phyloP scores from a whole-genome alignment of 1,140 invertebrate genomes.

The Plectus sambesii region DNA sequence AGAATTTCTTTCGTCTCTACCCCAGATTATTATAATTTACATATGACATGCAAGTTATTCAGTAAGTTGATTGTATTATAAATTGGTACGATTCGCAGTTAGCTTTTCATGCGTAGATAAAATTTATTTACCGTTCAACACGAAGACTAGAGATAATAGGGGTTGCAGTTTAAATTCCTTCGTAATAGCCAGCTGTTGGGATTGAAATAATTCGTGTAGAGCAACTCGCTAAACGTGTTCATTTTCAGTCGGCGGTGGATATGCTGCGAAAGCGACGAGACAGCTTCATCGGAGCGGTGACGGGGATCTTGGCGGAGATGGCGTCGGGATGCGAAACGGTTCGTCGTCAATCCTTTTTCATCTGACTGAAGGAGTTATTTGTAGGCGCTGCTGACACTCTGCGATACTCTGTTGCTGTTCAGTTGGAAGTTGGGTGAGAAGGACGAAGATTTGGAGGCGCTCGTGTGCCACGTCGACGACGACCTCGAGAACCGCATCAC shows the following conservation, averaged over 20 bases:
- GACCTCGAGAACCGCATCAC: constrained; percentile 54
- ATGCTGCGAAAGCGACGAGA: constrained; percentile 58
- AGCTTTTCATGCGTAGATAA: too few species aligned
- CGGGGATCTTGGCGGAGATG: constrained; percentile 54
- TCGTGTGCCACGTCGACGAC: constrained; percentile 70
- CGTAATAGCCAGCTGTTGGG: too few species aligned
- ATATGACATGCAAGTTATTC: too few species aligned
- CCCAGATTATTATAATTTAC: too few species aligned
- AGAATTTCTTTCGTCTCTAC: too few species aligned
- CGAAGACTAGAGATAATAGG: too few species aligned
- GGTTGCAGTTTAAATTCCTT: too few species aligned
- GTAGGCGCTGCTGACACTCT: constrained; percentile 79
- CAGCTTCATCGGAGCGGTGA: constrained; percentile 62
- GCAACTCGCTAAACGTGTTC: too few species aligned
- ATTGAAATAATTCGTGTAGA: too few species aligned
- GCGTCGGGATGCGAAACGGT: constrained; percentile 53
- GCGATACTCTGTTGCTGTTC: constrained; percentile 87
- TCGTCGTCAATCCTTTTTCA: constrained; percentile 20
- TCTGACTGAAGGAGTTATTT: constrained; percentile 31
- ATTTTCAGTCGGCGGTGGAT: constrained; percentile 45
- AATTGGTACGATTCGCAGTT: too few species aligned
- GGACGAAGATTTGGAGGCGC: constrained; percentile 53
- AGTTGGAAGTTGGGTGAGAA: constrained; percentile 66
- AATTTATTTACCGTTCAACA: too few species aligned
- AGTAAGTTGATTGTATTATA: too few species aligned